phyloP scores from a whole-genome alignment of 2,113 vertebrate species.

The Vulpes vulpes region DNA sequence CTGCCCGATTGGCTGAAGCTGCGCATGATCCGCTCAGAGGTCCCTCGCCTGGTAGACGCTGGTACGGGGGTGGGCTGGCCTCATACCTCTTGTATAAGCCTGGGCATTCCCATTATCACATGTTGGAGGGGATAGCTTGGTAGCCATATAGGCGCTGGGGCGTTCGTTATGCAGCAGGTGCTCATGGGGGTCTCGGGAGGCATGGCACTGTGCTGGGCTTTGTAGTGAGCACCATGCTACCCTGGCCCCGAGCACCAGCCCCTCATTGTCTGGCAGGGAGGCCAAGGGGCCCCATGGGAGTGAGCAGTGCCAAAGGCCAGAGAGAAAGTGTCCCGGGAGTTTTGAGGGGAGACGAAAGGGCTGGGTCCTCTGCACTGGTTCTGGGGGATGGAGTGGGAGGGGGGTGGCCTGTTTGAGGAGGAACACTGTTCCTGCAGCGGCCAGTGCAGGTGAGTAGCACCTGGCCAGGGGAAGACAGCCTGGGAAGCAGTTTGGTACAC shows the following conservation, averaged over 20 bases:
- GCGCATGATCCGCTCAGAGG: slow-evolving; percentile 98
- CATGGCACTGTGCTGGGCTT: neutral
- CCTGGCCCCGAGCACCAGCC: accelerated
- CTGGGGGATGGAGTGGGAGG: neutral
- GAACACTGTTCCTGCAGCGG: neutral
- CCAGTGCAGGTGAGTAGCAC: accelerated
- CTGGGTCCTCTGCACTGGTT: neutral
- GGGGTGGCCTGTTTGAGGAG: neutral
- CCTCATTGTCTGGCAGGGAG: accelerated
- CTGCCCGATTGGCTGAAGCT: slow-evolving; percentile 98
- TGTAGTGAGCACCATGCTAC: accelerated
- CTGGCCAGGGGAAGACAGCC: neutral
- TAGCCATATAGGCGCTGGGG: too few relatives aligned
- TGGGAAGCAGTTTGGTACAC: neutral
- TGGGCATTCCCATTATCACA: neutral
- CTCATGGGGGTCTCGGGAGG: accelerated
- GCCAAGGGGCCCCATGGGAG: neutral
- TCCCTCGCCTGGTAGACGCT: slow-evolving; percentile 96
- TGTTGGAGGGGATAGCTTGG: accelerated
- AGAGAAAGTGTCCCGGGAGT: neutral
- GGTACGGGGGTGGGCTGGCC: slow-evolving; percentile 84
- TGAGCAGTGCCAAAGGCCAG: accelerated
- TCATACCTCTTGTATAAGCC: accelerated
- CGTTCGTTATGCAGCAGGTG: accelerated
- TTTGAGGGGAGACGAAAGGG: too few relatives aligned